Evolutionary conservation across 1,140 invertebrate species (phyloP).

Genomic region (Drosophila tropicalis): DNA sequence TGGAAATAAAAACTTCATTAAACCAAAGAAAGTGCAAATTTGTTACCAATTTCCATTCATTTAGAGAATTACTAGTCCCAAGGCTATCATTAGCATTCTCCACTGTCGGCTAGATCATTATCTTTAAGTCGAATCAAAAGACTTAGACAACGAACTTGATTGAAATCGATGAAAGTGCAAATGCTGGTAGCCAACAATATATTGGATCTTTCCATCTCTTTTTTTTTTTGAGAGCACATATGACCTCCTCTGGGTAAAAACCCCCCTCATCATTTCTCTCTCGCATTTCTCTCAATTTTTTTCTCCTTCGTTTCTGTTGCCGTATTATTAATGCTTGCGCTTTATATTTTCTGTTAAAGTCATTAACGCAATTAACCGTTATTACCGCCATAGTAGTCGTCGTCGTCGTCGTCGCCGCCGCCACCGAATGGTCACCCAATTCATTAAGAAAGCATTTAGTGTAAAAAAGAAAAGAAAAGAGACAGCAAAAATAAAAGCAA

Average conservation of each 20-base stretch:
- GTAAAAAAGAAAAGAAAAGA: constrained; percentile 23
- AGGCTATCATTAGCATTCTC: constrained; percentile 2
- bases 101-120: background rate
- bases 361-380: constrained; percentile 82
- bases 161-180: constrained; percentile 6
- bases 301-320: constrained; percentile 22
- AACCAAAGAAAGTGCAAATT: constrained; percentile 24
- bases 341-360: constrained; percentile 79
- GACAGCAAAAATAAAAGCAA: constrained; percentile 57
- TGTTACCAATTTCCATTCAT: background rate
- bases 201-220: too few relatives aligned
- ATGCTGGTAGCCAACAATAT: too few relatives aligned
- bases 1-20: constrained; percentile 38
- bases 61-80: background rate
- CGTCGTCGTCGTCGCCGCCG: constrained; percentile 69
- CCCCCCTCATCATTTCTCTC: background rate
- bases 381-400: constrained; percentile 62
- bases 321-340: constrained; percentile 63
- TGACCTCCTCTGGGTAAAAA: background rate
- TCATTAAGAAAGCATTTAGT: constrained; percentile 78
- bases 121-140: constrained; percentile 33
- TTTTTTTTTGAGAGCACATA: too few relatives aligned
- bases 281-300: background rate
- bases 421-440: constrained; percentile 71
- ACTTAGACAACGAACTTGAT: constrained; percentile 60